Evolutionary conservation across 2,113 vertebrate genomes (phyloP), one percentile per base, ranked within the genome.

Genomic region (Saccopteryx bilineata): DNA sequence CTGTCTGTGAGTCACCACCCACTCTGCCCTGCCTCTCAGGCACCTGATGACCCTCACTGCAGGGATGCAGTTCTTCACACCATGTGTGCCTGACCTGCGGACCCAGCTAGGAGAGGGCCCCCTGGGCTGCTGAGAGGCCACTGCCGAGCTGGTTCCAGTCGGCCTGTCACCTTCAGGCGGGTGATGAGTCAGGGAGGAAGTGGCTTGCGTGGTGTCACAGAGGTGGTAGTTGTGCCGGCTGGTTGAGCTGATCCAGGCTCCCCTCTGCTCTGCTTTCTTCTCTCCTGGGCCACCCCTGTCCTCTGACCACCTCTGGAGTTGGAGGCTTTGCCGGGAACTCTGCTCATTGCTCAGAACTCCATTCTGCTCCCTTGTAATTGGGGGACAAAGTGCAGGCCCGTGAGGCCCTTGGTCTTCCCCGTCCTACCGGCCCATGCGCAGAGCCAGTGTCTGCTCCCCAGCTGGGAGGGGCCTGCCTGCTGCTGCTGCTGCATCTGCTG

Each of bases 381-480:
- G 68, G 71, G 63, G 23, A 13, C 4, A 0, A 7, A 23, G 24
- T 18, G 26, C 69, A 9, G 58, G 48, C 48, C 26, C 23, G n/a
- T 0, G 31, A 60, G 18, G 54, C n/a, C 26, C 65, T 28, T 39
- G 39, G 13, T 66, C 54, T 52, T 63, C 24, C 19, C 19, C 33
- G 4, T 26, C 10, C 5, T 26, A 60, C 56, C 72, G 19, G 50
- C 28, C 0, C 14, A 6, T 23, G 23, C 13, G 63, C 15, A 10
- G 79, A 85, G 61, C 33, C 33, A 39, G 13, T 28, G 48, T 13
- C 23, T 21, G 52, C 24, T 3, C 33, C 80, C 17, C 19, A 65
- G 0, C 28, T 3, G 0, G 50, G 24, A 79, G 56, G 9, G 5
- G 5, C 68, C 17, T 28, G 1, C 24, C 6, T 19, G 15, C 33